Evolutionary conservation across 2,888 invertebrate species (phyloP), one percentile per base, ranked within the genome.

Genomic region (Keiferia lycopersicella): DNA sequence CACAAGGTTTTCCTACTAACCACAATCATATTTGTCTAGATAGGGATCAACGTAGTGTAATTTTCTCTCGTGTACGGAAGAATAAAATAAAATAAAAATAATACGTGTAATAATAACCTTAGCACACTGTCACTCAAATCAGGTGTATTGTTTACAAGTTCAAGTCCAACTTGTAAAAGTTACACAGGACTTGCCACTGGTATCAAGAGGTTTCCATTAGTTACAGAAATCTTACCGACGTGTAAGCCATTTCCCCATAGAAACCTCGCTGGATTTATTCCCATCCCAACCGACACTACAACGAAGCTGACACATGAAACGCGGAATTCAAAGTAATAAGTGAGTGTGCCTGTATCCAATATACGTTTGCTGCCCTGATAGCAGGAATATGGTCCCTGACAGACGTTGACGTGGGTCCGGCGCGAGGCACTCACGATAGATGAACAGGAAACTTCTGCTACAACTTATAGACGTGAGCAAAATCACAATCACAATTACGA

Each of bases 371-470:
- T 22, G 51, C 14, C 22, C 51, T 22, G 22, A 53, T 22, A 20
- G 51, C 51, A 53, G 41, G 1, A 41, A 59, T 59, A 59, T 59
- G 38, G 38, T 6, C 41, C 39, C 18, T 18, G 59, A 39, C 59
- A 59, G 59, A 59, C 59, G 41, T 20, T 59, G 59, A 59, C 59
- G 38, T 22, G 59, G 59, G 59, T 59, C 10, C 18, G 20, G 59
- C 51, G 8, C 34, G 34, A 34, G 34, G 8, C 34, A 22, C 10
- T 22, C 51, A 22, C 22, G 22, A 26, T 26, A 50, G 20, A 50
- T 20, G 50, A 53, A 12, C 51, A 53, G 51, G 14, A 53, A 53
- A 53, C 22, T 53, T 53, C 22, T 26, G 51, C 12, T 53, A 22
- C 51, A 14, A 53, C 20, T 53, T 26, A 50, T 20, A 22, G 51